phyloP scores from a whole-genome alignment of 2,888 invertebrate species.

The Amaurobius ferox region DNA sequence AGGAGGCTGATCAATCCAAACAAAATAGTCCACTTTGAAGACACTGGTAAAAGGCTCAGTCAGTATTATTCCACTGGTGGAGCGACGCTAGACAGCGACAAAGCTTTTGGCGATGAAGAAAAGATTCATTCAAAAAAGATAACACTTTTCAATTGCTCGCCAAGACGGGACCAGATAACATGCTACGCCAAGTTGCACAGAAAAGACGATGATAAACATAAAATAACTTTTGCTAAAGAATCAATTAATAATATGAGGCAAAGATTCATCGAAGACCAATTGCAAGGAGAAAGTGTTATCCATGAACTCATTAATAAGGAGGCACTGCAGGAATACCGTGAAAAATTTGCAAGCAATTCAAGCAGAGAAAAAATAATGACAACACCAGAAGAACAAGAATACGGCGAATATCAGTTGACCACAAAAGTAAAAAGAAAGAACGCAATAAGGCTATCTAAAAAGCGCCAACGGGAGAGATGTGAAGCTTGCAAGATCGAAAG shows the following conservation, averaged over 20 bases:
- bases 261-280: background rate
- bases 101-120: background rate
- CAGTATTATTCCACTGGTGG: background rate
- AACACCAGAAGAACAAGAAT: background rate
- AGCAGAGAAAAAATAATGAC: background rate
- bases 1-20: background rate
- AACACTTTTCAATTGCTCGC: background rate
- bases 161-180: background rate
- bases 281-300: background rate
- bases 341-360: background rate
- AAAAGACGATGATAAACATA: background rate
- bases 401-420: background rate
- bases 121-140: background rate
- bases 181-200: slow-evolving; percentile 4
- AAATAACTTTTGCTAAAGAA: background rate
- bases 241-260: background rate
- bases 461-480: background rate
- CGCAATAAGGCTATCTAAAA: no score
- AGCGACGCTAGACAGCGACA: background rate
- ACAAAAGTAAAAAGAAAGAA: no score
- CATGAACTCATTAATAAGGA: slow-evolving; percentile 12
- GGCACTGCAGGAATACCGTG: slow-evolving; percentile 1
- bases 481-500: background rate
- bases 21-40: slow-evolving; percentile 7
- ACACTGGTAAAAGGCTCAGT: background rate